These are phyloP conservation scores for Heliconius erato DNA, from an alignment of 2,888 invertebrate species.

Conservation along the genomic window DNA sequence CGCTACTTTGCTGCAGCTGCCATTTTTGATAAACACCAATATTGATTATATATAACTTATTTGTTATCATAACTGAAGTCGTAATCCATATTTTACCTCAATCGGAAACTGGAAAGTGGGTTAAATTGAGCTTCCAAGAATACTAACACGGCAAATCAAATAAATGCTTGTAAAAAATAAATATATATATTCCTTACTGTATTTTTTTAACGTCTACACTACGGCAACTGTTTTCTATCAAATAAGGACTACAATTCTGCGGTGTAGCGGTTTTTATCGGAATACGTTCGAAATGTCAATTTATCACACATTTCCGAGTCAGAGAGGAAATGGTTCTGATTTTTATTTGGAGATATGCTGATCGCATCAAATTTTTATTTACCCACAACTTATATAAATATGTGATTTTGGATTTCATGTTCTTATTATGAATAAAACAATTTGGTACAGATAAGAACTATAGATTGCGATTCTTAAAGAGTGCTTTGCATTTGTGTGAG, in stretches of 20 bases:
- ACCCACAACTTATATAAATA: neutral
- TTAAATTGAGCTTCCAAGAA: too few species aligned
- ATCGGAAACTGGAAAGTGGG: too few species aligned
- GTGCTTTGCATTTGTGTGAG: too few species aligned
- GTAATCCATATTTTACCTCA: too few species aligned
- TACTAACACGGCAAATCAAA: too few species aligned
- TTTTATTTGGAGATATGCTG: constrained; percentile 15
- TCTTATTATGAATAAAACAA: neutral
- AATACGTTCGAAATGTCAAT: neutral
- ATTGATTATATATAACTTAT: too few species aligned
- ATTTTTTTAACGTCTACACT: neutral
- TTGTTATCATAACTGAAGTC: too few species aligned
- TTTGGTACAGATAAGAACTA: too few species aligned
- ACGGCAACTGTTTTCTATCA: neutral
- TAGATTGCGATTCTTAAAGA: too few species aligned
- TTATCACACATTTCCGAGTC: neutral
- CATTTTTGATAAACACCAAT: too few species aligned
- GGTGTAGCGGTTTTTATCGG: neutral
- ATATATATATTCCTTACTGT: neutral
- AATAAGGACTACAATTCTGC: neutral
- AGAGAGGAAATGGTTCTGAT: constrained; percentile 2
- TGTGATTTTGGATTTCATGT: neutral
- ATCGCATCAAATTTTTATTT: neutral
- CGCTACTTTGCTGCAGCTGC: too few species aligned
- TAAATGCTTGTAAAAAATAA: too few species aligned